These are phyloP conservation scores for Rhipidura dahli DNA, from an alignment of 2,113 vertebrate genomes.

Conservation along the genomic window DNA sequence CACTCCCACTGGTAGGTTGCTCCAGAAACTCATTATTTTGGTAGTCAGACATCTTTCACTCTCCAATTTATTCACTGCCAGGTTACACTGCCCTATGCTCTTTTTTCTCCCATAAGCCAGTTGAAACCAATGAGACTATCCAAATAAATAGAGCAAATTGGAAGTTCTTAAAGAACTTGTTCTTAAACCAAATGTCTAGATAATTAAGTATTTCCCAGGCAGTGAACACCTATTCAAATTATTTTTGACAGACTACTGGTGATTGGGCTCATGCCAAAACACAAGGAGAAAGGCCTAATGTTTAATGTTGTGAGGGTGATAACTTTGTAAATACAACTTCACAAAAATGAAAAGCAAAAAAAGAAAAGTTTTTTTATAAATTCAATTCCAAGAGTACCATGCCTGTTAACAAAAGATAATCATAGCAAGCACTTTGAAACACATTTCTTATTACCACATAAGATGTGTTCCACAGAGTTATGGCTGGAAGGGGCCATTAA, in stretches of 20 bases:
- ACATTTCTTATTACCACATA: not conserved
- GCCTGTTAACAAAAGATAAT: not conserved
- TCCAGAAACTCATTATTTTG: not conserved
- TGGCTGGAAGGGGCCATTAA: slow-evolving; percentile 12
- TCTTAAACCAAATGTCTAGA: not conserved
- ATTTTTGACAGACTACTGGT: not conserved
- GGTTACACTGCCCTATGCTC: not conserved
- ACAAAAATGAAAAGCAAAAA: not conserved
- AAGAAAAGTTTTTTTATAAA: not conserved
- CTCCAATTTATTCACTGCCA: not conserved
- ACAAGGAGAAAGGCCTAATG: not conserved
- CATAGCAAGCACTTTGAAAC: not conserved
- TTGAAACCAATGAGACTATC: not conserved
- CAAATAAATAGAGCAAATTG: not conserved
- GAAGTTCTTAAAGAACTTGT: not conserved
- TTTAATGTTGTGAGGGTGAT: not conserved
- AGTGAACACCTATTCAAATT: not conserved
- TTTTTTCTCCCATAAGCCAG: not conserved
- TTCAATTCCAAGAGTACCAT: not conserved
- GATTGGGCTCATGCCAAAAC: not conserved
- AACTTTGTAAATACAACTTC: not conserved
- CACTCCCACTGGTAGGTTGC: not conserved
- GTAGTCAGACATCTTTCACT: not conserved
- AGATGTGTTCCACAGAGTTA: not conserved
- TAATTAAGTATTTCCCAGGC: not conserved